Evolutionary conservation across 1,140 invertebrate genomes (phyloP), one percentile per base, ranked within the genome.

Genomic region (Heliconius eleuchia): DNA sequence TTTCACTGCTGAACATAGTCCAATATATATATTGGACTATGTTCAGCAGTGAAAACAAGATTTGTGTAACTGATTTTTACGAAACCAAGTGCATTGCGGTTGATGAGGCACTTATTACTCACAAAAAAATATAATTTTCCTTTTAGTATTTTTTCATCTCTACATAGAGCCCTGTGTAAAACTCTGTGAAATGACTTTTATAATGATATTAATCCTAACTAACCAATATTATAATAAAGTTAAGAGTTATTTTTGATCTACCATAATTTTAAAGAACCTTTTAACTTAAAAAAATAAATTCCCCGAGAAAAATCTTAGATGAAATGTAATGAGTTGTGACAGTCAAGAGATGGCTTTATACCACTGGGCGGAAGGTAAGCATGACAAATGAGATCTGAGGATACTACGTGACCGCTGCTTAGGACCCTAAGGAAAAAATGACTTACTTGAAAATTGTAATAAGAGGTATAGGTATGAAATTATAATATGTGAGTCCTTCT

Each of bases 361-460:
- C 77, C 78, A 60, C 75, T 57, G 74, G 74, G 73, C 76, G 60
- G 78, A 82, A 82, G 82, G 82, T 81, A 83, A 85, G 80, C 82
- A 81, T 85, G 83, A 85, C 82, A 83, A 83, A 85, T 83, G 78
- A 85, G 72, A 76, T 74, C 73, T 80, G 77, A 78, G 76, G 78
- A 76, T 79, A 76, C 75, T 81, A 83, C 83, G 82, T 85, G 83
- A 82, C 83, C 79, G 77, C 74, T 70, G 46, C 60, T 74, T 37
- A 71, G 71, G 57, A 78, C 72, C 52, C 71, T 55, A 19, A 71
- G 52, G 42, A 72, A 71, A 70, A 46, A 39, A 39, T 70, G n/a
- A 76, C 23, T 66, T 50, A 57, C 37, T 23, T 23, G 18, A 37
- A 37, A 71, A 71, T 71, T 71, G 11, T 37, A 71, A 46, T 46